Conservation (phyloP, 1,140 invertebrate genomes). For the Drosophila rufa region DNA sequence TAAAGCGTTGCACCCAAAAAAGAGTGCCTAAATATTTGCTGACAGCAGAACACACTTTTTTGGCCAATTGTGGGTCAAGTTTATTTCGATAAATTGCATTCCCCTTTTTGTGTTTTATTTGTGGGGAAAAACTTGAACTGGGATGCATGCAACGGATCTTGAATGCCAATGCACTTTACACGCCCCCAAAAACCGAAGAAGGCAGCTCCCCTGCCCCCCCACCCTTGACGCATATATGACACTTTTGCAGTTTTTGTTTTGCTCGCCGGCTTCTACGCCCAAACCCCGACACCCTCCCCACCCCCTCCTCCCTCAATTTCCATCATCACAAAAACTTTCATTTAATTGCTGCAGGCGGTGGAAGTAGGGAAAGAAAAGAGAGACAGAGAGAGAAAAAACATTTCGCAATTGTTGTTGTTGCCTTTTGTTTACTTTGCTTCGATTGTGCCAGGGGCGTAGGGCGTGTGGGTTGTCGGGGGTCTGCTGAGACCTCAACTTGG, state of each 20-base stretch:
- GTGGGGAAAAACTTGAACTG: slow-evolving; percentile 15
- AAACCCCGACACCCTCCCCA: not conserved
- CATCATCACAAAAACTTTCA: slow-evolving; percentile 80
- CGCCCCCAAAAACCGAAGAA: slow-evolving; percentile 14
- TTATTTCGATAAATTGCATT: slow-evolving; percentile 56
- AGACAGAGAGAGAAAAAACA: slow-evolving; percentile 36
- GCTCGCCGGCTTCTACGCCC: slow-evolving; percentile 74
- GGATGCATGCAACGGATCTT: slow-evolving; percentile 36
- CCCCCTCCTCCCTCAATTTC: slow-evolving; percentile 14
- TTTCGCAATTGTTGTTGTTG: slow-evolving; percentile 59
- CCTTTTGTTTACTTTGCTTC: slow-evolving; percentile 80
- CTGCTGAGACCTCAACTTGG: slow-evolving; percentile 33
- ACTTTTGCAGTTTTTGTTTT: slow-evolving; percentile 82
- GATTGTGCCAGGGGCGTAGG: slow-evolving; percentile 53
- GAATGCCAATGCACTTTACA: slow-evolving; percentile 52
- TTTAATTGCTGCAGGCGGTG: slow-evolving; percentile 73
- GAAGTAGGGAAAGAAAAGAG: slow-evolving; percentile 51
- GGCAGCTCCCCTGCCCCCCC: not conserved
- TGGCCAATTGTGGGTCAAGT: slow-evolving; percentile 54
- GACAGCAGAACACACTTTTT: slow-evolving; percentile 4
- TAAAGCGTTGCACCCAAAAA: not conserved
- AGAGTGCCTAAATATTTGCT: not conserved
- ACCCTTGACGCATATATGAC: slow-evolving; percentile 67
- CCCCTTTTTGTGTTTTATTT: slow-evolving; percentile 18
- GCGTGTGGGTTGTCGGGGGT: slow-evolving; percentile 8